phyloP scores from a whole-genome alignment of 2,113 vertebrate genomes.

The Columba livia region DNA sequence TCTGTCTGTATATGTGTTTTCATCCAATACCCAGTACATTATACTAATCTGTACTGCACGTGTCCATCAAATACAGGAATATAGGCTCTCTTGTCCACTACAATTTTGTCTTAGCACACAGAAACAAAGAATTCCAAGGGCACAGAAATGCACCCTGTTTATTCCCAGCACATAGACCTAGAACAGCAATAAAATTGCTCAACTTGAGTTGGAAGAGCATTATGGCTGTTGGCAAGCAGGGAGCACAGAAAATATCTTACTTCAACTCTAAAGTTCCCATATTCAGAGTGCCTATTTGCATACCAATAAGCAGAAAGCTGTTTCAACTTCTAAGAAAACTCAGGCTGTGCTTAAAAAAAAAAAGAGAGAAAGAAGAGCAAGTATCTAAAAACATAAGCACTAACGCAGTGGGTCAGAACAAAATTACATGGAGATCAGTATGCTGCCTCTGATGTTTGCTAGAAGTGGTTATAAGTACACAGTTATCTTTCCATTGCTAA shows the following conservation, averaged over 20 bases:
- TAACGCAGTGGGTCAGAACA: background rate
- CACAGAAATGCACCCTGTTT: background rate
- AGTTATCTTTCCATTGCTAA: background rate
- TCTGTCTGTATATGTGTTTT: background rate
- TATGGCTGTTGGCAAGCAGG: background rate
- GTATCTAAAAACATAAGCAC: background rate
- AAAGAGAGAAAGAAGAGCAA: background rate
- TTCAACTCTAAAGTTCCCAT: background rate
- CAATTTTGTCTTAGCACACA: background rate
- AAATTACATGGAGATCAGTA: background rate
- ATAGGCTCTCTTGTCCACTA: background rate
- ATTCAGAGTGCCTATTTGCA: background rate
- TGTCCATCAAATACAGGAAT: background rate
- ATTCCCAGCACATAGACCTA: background rate
- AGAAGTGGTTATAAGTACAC: background rate
- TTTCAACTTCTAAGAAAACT: background rate
- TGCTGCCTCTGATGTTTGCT: background rate
- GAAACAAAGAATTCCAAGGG: background rate
- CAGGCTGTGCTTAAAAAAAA: background rate
- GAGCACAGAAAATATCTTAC: background rate
- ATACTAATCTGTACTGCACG: accelerated
- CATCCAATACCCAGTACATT: background rate
- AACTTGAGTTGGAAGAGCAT: background rate
- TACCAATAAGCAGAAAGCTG: background rate
- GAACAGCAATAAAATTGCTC: constrained; percentile 9